Conservation (phyloP, 2,888 invertebrate species). For the Cyaniris semiargus region DNA sequence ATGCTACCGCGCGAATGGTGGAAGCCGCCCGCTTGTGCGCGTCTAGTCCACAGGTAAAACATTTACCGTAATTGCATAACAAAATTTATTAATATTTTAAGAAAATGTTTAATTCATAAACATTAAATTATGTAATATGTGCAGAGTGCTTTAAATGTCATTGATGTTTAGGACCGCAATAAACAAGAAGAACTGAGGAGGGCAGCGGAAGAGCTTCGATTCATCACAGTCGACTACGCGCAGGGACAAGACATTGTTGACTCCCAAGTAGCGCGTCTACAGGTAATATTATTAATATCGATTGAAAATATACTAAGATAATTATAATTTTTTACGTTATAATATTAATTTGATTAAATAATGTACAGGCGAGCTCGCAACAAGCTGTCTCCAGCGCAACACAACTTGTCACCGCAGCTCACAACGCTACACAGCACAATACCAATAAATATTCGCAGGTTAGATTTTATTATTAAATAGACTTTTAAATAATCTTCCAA, state of each 20-base stretch:
- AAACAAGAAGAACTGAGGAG: constrained; percentile 91
- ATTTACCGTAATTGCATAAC: neutral
- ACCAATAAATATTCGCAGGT: constrained; percentile 81
- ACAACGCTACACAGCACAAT: constrained; percentile 89
- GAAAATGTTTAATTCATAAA: neutral
- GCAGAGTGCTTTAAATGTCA: neutral
- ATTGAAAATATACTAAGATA: too few species aligned
- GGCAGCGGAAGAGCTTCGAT: constrained; percentile 96
- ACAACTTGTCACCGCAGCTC: constrained; percentile 93
- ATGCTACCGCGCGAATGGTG: constrained; percentile 98
- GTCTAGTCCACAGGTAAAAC: constrained; percentile 82
- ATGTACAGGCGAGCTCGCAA: constrained; percentile 85
- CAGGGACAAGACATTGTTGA: constrained; percentile 85
- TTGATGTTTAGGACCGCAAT: constrained; percentile 83
- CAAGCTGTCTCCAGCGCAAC: constrained; percentile 94
- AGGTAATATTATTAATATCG: constrained; percentile 54
- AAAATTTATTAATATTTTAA: neutral
- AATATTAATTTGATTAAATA: neutral
- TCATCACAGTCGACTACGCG: constrained; percentile 93
- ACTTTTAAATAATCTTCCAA: too few species aligned
- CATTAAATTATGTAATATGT: neutral
- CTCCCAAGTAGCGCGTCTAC: constrained; percentile 78
- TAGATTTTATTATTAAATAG: neutral
- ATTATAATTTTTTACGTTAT: too few species aligned
- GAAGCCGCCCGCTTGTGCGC: constrained; percentile 97